These are phyloP conservation scores for Sebastolobus alascanus DNA, from an alignment of 2,797 vertebrate genomes.

Conservation along the genomic window DNA sequence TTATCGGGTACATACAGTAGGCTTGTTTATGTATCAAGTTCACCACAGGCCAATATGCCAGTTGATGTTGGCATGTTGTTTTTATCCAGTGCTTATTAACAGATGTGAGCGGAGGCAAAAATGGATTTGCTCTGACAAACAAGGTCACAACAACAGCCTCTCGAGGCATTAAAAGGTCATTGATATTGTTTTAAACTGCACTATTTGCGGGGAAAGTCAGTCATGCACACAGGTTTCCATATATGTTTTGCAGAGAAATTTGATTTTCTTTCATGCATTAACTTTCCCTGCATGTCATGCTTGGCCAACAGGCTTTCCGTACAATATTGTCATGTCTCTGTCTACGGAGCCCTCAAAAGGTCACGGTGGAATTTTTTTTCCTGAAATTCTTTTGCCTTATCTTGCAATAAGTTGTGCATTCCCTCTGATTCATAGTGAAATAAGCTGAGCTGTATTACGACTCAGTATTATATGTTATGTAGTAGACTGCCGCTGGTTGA, in stretches of 20 bases:
- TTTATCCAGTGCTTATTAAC: slow-evolving; percentile 33
- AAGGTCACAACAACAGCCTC: slow-evolving; percentile 48
- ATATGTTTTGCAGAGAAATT: background rate
- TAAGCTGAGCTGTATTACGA: background rate
- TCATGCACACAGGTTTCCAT: background rate
- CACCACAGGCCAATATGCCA: slow-evolving; percentile 52
- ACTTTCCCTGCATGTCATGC: background rate
- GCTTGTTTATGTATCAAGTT: slow-evolving; percentile 58
- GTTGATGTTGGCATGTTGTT: slow-evolving; percentile 32
- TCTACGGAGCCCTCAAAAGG: background rate
- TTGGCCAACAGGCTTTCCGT: background rate
- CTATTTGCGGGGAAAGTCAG: background rate
- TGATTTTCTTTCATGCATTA: background rate
- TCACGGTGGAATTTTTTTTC: background rate
- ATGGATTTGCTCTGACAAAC: slow-evolving; percentile 55
- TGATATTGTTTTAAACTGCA: slow-evolving; percentile 19
- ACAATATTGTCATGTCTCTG: background rate
- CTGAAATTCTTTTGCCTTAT: background rate
- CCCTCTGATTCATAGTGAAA: background rate
- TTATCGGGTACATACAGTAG: slow-evolving; percentile 48
- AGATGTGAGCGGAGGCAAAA: slow-evolving; percentile 30
- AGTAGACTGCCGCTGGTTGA: background rate
- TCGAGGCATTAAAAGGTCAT: slow-evolving; percentile 40
- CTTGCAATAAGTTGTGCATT: background rate
- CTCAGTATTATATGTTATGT: background rate